These are phyloP conservation scores for Pachliopta kotzebuea DNA, from an alignment of 2,888 invertebrate genomes.

Conservation along the genomic window DNA sequence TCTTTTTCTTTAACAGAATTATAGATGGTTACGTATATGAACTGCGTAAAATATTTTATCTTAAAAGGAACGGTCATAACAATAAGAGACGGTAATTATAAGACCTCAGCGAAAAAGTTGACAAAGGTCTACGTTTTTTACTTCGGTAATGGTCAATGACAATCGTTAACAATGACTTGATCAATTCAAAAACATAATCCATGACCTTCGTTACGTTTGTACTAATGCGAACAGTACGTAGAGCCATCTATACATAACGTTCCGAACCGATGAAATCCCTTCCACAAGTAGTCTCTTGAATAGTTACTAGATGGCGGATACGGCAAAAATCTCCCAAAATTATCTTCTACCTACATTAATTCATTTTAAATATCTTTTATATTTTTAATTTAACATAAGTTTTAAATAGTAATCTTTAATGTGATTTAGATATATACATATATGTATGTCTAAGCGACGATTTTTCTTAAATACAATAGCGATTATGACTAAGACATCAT, in stretches of 20 bases:
- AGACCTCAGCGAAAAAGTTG: too few relatives aligned
- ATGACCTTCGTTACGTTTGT: constrained; percentile 12
- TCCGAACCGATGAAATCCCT: constrained; percentile 33
- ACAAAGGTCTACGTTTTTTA: not conserved
- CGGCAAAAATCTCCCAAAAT: not conserved
- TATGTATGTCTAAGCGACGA: too few relatives aligned
- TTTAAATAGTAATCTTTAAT: not conserved
- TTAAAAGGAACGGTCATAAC: too few relatives aligned
- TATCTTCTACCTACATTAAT: too few relatives aligned
- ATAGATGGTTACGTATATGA: too few relatives aligned
- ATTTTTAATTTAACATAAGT: too few relatives aligned
- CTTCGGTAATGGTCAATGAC: constrained; percentile 12
- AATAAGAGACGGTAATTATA: too few relatives aligned
- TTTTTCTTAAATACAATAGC: too few relatives aligned
- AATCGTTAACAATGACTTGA: constrained; percentile 19
- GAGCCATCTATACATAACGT: constrained; percentile 47
- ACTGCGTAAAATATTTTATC: too few relatives aligned
- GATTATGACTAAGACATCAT: too few relatives aligned
- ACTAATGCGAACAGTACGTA: constrained; percentile 23
- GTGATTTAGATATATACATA: not conserved
- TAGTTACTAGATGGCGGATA: constrained; percentile 45
- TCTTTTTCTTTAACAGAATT: too few relatives aligned
- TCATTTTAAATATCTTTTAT: not conserved
- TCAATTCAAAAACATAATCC: constrained; percentile 27
- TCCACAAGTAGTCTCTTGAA: constrained; percentile 31